phyloP scores from a whole-genome alignment of 2,888 invertebrate genomes.

The Syrista parreyssii region DNA sequence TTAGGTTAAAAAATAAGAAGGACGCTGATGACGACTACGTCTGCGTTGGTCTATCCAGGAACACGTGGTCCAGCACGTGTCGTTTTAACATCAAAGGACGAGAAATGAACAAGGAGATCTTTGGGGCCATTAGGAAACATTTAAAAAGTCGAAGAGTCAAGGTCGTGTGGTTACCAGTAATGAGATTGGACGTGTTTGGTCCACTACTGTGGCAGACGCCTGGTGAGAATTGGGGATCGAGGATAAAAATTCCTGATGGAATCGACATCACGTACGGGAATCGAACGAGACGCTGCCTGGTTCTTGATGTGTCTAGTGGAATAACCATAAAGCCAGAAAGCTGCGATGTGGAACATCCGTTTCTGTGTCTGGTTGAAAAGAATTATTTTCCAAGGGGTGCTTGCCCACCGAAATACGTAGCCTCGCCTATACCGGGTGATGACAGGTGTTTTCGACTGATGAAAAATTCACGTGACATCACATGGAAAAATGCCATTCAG shows the following conservation, averaged over 20 bases:
- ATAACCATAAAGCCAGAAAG: background rate
- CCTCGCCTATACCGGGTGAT: slow-evolving; percentile 41
- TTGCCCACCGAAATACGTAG: slow-evolving; percentile 65
- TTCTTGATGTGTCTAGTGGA: background rate
- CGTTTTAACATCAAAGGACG: background rate
- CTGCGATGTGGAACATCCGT: slow-evolving; percentile 62
- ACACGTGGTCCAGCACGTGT: background rate
- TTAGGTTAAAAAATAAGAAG: background rate
- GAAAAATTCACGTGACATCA: slow-evolving; percentile 2
- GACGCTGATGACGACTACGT: background rate
- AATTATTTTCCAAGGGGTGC: slow-evolving; percentile 61
- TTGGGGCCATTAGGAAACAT: background rate
- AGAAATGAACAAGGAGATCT: background rate
- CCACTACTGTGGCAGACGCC: background rate
- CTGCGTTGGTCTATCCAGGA: background rate
- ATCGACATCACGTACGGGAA: background rate
- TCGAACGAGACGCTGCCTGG: background rate
- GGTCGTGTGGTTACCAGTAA: background rate
- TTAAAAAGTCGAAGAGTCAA: background rate
- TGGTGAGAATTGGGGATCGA: background rate
- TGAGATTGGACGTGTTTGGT: background rate
- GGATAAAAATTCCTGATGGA: background rate
- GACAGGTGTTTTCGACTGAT: slow-evolving; percentile 13
- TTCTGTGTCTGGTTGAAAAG: slow-evolving; percentile 66
- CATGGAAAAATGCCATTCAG: slow-evolving; percentile 9